Base-by-base conservation (phyloP, 2,797 vertebrate genomes). In the Gobionotothen gibberifrons region DNA sequence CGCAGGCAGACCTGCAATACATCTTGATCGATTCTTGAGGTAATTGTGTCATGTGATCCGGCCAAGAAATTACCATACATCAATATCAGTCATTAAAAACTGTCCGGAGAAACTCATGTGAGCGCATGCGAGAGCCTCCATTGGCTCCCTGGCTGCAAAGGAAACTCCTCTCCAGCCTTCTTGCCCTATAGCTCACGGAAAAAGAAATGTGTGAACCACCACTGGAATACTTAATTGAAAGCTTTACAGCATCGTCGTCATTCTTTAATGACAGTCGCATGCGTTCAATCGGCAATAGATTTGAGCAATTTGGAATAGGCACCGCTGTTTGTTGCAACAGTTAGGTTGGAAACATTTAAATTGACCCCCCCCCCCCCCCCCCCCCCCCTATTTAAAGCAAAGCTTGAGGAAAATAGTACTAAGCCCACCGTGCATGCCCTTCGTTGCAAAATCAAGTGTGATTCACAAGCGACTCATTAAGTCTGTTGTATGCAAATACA, bases 1-100 rank as follows among this genome's bases (percentile, higher is more conserved):
- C 96, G 96, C 92, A 96, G 94, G 96, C 96, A 97, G 97, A 98
- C 97, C 97, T 96, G 97, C 97, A 97, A 97, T 97, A 97, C 97
- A 98, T 99, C 97, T 98, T 97, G 97, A 98, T 99, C 97, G 98
- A 99, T 98, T 98, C 97, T 96, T 95, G 97, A 96, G 97, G 97
- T 97, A 97, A 99, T 98, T 96, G 96, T 96, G 98, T 99, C 98
- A 99, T 97, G 98, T 99, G 98, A 98, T 97, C 96, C 96, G 92
- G 96, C 96, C 94, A 93, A 97, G 96, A 96, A 95, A 98, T 97
- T 97, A 97, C 97, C 97, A 98, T 97, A 97, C 96, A 99, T 99
- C 97, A 98, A 96, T 97, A 98, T 97, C 96, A 96, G 95, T 94
- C 95, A 95, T 96, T 96, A 95, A 94, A 95, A 96, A 95, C 92